Percentiles rank a stretch among this genome's conserved stretches.
phyloP scores from a whole-genome alignment of 2,888 invertebrate species.

The Bellardia bayeri region DNA sequence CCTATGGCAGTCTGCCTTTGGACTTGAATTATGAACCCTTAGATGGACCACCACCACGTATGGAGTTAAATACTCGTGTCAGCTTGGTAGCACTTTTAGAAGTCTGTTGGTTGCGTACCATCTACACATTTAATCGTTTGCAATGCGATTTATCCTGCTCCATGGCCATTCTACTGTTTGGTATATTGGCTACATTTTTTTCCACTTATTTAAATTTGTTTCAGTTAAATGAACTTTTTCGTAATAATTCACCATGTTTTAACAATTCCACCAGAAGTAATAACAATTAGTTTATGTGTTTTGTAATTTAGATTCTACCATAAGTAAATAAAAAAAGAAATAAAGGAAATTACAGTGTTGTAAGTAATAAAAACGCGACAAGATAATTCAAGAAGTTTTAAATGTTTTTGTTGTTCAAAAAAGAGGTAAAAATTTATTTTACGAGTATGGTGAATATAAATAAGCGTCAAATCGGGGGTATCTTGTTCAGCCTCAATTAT shows the following conservation, averaged over 20 bases:
- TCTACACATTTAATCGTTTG: slow-evolving; percentile 77
- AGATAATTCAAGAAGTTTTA: not conserved
- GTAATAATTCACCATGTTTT: slow-evolving; percentile 90
- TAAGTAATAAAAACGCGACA: slow-evolving; percentile 49
- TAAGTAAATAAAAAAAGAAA: slow-evolving; percentile 1
- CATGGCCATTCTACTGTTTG: slow-evolving; percentile 86
- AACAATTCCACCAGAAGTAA: slow-evolving; percentile 84
- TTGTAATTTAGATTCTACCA: not conserved
- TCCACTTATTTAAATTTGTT: slow-evolving; percentile 90
- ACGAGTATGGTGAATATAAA: no score
- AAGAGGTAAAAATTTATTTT: no score
- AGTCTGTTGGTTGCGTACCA: slow-evolving; percentile 76
- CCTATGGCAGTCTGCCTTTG: slow-evolving; percentile 81
- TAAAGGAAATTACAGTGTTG: not conserved
- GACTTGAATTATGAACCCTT: slow-evolving; percentile 81
- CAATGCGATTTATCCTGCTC: slow-evolving; percentile 85
- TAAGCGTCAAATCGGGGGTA: no score
- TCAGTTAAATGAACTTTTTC: slow-evolving; percentile 87
- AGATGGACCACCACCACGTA: slow-evolving; percentile 77
- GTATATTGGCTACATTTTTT: slow-evolving; percentile 87
- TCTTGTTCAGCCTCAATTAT: no score
- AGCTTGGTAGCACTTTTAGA: slow-evolving; percentile 50
- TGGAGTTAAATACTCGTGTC: slow-evolving; percentile 24
- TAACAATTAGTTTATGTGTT: slow-evolving; percentile 28
- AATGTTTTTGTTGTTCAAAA: not conserved